These are phyloP conservation scores for Tribolium freemani DNA, from an alignment of 2,888 invertebrate genomes.

Conservation along the genomic window DNA sequence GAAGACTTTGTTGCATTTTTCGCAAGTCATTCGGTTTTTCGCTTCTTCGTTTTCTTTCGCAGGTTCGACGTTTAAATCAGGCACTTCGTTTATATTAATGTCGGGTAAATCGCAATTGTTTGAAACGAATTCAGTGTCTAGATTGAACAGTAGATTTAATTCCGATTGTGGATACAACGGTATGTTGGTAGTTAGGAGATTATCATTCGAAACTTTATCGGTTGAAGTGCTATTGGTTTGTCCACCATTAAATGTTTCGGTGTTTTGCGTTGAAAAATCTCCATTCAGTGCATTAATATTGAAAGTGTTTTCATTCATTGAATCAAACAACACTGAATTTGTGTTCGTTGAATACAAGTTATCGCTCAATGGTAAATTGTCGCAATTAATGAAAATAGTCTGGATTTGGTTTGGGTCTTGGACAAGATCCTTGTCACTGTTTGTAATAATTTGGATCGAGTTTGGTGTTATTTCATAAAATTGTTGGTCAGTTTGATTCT, in stretches of 20 bases:
- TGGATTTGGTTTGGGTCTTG: slow-evolving; percentile 31
- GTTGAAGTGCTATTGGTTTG: neutral
- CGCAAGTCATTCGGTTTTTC: slow-evolving; percentile 20
- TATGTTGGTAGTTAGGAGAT: neutral
- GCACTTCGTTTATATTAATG: slow-evolving; percentile 21
- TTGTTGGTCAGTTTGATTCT: slow-evolving; percentile 5
- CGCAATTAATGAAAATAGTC: slow-evolving; percentile 49
- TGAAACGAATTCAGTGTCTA: slow-evolving; percentile 15
- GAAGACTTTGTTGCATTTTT: slow-evolving; percentile 24
- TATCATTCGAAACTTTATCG: neutral
- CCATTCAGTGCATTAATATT: slow-evolving; percentile 41
- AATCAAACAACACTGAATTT: slow-evolving; percentile 54
- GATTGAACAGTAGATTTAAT: slow-evolving; percentile 20
- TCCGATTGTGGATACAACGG: slow-evolving; percentile 24
- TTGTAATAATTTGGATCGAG: slow-evolving; percentile 26
- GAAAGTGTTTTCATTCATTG: slow-evolving; percentile 54
- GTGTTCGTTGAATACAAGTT: slow-evolving; percentile 40
- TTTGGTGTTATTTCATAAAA: slow-evolving; percentile 22
- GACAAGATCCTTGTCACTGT: neutral
- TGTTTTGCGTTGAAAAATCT: slow-evolving; percentile 11
- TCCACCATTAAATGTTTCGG: neutral
- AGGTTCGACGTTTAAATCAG: slow-evolving; percentile 10
- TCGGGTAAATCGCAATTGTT: slow-evolving; percentile 17
- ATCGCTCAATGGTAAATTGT: slow-evolving; percentile 46
- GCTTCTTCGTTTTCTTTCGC: slow-evolving; percentile 14